Evolutionary conservation across 2,797 vertebrate genomes (phyloP).

Genomic region (Nannoperca obscura): DNA sequence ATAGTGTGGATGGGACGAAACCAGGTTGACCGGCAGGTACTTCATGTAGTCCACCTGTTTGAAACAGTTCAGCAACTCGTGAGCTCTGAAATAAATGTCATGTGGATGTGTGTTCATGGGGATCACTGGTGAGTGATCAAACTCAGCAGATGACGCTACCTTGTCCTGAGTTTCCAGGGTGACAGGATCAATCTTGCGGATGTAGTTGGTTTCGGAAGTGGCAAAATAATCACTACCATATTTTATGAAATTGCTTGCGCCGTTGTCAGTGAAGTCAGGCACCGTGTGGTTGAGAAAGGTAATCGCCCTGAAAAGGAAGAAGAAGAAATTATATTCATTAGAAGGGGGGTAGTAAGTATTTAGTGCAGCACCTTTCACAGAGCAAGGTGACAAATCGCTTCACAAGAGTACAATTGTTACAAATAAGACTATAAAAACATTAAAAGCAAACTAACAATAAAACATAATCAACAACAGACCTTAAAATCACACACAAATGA

Average conservation of each 20-base stretch:
- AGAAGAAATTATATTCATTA: background rate
- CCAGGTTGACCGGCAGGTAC: constrained; percentile 88
- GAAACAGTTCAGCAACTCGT: background rate
- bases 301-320: constrained; percentile 85
- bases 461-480: too few relatives aligned
- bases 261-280: constrained; percentile 98
- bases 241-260: constrained; percentile 93
- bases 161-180: constrained; percentile 94
- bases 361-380: too few relatives aligned
- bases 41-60: constrained; percentile 93
- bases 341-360: too few relatives aligned
- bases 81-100: background rate
- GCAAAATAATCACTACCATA: constrained; percentile 92
- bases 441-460: too few relatives aligned
- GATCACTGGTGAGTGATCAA: background rate
- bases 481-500: too few relatives aligned
- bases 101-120: background rate
- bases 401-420: too few relatives aligned
- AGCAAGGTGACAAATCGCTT: too few relatives aligned
- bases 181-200: constrained; percentile 91
- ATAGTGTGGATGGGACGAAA: constrained; percentile 94
- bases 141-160: constrained; percentile 77
- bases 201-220: constrained; percentile 95
- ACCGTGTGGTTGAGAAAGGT: constrained; percentile 94
- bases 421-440: too few relatives aligned